Conservation (phyloP, 92 coral and sea anemone species). For the Porites evermanni region DNA sequence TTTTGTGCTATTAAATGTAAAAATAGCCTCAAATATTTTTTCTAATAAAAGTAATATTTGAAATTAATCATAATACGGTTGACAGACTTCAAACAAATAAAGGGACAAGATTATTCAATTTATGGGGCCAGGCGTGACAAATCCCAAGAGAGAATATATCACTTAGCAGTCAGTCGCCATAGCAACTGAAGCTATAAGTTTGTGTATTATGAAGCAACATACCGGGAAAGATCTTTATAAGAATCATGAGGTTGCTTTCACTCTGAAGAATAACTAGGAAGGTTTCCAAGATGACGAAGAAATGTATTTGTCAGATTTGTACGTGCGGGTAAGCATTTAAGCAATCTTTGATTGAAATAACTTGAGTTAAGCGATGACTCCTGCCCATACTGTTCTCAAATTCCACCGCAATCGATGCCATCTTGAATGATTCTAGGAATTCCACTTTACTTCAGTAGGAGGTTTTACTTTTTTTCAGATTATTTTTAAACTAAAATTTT, state of each 20-base stretch:
- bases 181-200: slow-evolving; percentile 20
- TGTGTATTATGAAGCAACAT: slow-evolving; percentile 35
- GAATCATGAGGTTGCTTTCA: slow-evolving; percentile 4
- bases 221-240: not conserved
- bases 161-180: slow-evolving; percentile 21
- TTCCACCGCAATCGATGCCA: slow-evolving; percentile 24
- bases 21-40: too few relatives aligned
- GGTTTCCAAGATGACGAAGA: slow-evolving; percentile 72
- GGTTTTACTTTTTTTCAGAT: not conserved
- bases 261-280: slow-evolving; percentile 7
- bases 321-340: slow-evolving; percentile 85
- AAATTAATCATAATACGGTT: too few relatives aligned
- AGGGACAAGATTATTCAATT: not conserved
- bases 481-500: not conserved
- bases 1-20: too few relatives aligned
- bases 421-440: not conserved
- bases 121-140: slow-evolving; percentile 31
- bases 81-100: not conserved
- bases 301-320: slow-evolving; percentile 97
- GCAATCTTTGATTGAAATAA: not conserved
- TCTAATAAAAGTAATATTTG: too few relatives aligned
- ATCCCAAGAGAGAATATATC: slow-evolving; percentile 13
- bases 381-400: slow-evolving; percentile 10
- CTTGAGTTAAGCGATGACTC: not conserved
- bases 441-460: not conserved